Percentiles rank a stretch among this genome's conserved stretches.
Conservation (phyloP, 2,797 vertebrate species). For the Lepilemur ruficaudatus region DNA sequence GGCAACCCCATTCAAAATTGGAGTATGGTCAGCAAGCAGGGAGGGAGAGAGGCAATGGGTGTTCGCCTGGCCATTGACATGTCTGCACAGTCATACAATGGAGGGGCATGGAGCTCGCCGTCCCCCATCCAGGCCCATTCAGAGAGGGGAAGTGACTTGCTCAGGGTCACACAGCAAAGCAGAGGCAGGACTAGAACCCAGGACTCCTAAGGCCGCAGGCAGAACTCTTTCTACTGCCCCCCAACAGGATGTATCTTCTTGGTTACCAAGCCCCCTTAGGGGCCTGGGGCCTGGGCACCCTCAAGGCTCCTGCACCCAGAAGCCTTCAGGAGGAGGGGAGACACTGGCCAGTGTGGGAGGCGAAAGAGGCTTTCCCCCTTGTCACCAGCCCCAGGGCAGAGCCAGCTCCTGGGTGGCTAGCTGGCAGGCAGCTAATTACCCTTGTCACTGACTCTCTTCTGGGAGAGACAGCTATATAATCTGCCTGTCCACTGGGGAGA, state of each 20-base stretch:
- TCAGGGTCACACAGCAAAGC: background rate
- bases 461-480: constrained; percentile 62
- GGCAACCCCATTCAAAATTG: background rate
- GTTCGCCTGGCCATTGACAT: background rate
- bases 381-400: background rate
- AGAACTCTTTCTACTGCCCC: background rate
- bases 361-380: background rate
- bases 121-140: too few species aligned
- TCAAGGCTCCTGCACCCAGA: background rate
- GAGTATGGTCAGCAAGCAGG: background rate
- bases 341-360: background rate
- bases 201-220: background rate
- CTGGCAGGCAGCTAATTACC: constrained; percentile 57
- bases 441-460: constrained; percentile 52
- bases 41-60: too few species aligned
- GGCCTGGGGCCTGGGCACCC: background rate
- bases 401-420: background rate
- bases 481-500: constrained; percentile 52
- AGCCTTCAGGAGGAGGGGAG: background rate
- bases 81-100: background rate
- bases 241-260: background rate
- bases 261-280: background rate
- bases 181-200: background rate
- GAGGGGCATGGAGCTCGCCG: background rate
- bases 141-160: background rate